Evolutionary conservation across 2,113 vertebrate genomes (phyloP).

Genomic region (Otis tarda): DNA sequence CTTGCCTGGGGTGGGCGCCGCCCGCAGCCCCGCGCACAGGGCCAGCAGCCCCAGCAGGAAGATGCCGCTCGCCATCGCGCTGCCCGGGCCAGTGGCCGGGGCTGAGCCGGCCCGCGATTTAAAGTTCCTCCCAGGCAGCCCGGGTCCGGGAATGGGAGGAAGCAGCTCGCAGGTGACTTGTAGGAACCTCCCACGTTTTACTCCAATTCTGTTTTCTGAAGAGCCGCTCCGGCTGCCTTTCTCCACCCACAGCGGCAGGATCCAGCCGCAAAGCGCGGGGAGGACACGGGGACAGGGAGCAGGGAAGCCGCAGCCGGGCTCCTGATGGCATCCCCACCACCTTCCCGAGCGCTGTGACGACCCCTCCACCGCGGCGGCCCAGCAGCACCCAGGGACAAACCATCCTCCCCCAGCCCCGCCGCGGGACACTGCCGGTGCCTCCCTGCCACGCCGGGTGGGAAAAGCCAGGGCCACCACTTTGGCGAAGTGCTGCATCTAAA

Average conservation of each 20-base stretch:
- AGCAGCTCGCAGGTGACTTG: neutral
- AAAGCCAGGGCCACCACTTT: neutral
- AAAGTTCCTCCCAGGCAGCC: neutral
- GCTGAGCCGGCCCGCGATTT: neutral
- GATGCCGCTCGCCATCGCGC: neutral
- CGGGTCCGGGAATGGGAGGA: neutral
- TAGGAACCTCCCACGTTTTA: slow-evolving; percentile 35
- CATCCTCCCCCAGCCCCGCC: neutral
- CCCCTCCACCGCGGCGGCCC: neutral
- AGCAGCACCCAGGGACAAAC: no score
- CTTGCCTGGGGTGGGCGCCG: slow-evolving; percentile 42
- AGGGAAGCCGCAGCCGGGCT: neutral
- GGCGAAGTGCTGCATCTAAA: neutral
- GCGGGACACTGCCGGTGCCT: rapidly evolving
- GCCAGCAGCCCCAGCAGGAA: slow-evolving; percentile 12
- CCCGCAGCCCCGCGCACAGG: slow-evolving; percentile 15
- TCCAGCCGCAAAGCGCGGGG: rapidly evolving
- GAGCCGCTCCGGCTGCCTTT: neutral
- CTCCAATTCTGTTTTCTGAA: neutral
- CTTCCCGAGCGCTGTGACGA: neutral
- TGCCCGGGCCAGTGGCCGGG: neutral
- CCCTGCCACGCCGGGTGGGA: neutral
- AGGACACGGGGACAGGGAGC: neutral
- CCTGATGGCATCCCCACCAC: neutral
- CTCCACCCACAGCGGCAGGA: slow-evolving; percentile 34